phyloP scores from a whole-genome alignment of 2,888 invertebrate genomes.

The Rutpela maculata region DNA sequence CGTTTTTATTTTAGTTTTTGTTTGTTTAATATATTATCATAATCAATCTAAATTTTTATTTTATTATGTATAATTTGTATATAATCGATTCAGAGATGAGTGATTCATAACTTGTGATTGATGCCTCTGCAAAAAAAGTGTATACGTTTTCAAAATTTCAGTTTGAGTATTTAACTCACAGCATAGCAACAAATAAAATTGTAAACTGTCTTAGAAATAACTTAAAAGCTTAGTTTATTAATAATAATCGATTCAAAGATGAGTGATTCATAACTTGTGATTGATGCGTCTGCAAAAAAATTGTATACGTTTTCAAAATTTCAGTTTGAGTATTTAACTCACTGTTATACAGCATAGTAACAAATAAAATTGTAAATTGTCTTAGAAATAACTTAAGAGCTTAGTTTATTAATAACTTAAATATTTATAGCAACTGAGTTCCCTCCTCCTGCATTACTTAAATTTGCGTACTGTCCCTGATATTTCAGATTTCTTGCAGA shows the following conservation, averaged over 20 bases:
- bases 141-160: background rate
- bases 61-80: background rate
- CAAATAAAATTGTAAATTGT: no score
- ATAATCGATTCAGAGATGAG: background rate
- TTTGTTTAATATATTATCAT: background rate
- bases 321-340: background rate
- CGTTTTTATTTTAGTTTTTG: background rate
- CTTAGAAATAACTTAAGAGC: no score
- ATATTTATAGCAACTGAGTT: no score
- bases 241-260: background rate
- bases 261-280: background rate
- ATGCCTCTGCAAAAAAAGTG: background rate
- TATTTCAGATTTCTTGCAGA: no score
- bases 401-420: no score
- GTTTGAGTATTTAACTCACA: background rate
- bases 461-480: no score
- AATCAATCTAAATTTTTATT: constrained; percentile 4
- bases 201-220: no score
- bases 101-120: background rate
- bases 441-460: no score
- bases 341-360: no score
- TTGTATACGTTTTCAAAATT: background rate
- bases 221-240: no score
- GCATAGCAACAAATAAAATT: no score
- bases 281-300: background rate